A percentile compares a stretch with the other conserved stretches of the same genome.
These are phyloP conservation scores for Steinernema hermaphroditum DNA, from an alignment of 2,888 invertebrate species.

Conservation along the genomic window DNA sequence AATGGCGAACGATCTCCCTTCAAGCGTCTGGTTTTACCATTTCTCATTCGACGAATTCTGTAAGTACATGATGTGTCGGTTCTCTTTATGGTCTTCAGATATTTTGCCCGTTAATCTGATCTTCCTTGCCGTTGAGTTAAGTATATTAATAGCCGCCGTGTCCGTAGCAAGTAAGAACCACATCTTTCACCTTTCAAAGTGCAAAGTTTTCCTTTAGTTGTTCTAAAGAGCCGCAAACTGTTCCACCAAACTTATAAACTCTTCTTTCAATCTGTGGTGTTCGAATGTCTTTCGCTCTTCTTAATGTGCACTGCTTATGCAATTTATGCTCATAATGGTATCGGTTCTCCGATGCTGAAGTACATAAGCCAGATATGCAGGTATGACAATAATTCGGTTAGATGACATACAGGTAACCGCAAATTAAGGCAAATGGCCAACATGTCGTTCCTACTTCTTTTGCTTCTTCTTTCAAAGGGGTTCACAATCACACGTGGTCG, in stretches of 20 bases:
- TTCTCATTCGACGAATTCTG: slow-evolving; percentile 94
- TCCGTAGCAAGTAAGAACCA: slow-evolving; percentile 73
- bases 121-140: slow-evolving; percentile 76
- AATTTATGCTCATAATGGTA: slow-evolving; percentile 79
- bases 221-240: slow-evolving; percentile 79
- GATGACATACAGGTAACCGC: not conserved
- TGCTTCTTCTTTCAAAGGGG: slow-evolving; percentile 84
- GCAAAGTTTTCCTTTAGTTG: slow-evolving; percentile 70
- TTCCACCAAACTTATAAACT: slow-evolving; percentile 86
- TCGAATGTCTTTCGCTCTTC: slow-evolving; percentile 76
- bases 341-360: slow-evolving; percentile 71
- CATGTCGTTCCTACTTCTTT: slow-evolving; percentile 75
- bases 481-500: slow-evolving; percentile 81
- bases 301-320: slow-evolving; percentile 77
- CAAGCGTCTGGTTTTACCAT: slow-evolving; percentile 83
- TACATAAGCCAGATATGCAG: slow-evolving; percentile 68
- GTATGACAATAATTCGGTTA: slow-evolving; percentile 72
- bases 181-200: no score
- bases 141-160: slow-evolving; percentile 76
- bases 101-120: slow-evolving; percentile 76
- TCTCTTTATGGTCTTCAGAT: slow-evolving; percentile 32
- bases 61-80: slow-evolving; percentile 71
- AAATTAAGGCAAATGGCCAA: slow-evolving; percentile 40
- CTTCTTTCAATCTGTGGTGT: slow-evolving; percentile 76
- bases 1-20: slow-evolving; percentile 82